Percentiles rank a stretch among this genome's conserved stretches.
Evolutionary conservation across 2,888 invertebrate species (phyloP).

Genomic region (Gymnosoma rotundatum): DNA sequence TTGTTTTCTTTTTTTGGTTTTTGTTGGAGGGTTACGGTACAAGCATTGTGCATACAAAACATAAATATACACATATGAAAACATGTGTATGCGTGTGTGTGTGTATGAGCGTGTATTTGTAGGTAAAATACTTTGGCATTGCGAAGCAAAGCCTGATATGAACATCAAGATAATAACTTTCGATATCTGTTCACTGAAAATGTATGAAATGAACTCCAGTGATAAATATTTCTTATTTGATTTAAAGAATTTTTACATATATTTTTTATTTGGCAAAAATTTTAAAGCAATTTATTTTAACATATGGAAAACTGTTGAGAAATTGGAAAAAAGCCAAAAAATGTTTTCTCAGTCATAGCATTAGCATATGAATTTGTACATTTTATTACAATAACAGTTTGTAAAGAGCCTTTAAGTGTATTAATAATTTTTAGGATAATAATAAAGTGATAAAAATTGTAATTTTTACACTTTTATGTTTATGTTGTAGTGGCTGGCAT

Average conservation of each 20-base stretch:
- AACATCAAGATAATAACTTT: slow-evolving; percentile 58
- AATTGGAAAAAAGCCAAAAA: slow-evolving; percentile 37
- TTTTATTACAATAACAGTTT: slow-evolving; percentile 49
- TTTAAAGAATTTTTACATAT: background rate
- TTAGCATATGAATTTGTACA: background rate
- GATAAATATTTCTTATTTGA: slow-evolving; percentile 5
- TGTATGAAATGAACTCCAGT: slow-evolving; percentile 30
- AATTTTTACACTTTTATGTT: background rate
- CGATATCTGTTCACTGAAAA: slow-evolving; percentile 13
- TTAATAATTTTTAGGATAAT: background rate
- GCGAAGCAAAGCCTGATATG: slow-evolving; percentile 55
- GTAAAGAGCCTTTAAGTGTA: background rate
- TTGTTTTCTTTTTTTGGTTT: background rate
- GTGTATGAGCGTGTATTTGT: too few relatives aligned
- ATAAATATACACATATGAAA: background rate
- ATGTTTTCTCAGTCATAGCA: slow-evolving; percentile 4
- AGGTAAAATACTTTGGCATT: slow-evolving; percentile 25
- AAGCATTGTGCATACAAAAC: slow-evolving; percentile 25
- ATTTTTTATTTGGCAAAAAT: slow-evolving; percentile 21
- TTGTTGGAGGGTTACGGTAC: slow-evolving; percentile 2
- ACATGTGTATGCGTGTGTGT: background rate
- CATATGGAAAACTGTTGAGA: slow-evolving; percentile 47
- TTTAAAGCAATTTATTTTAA: slow-evolving; percentile 21
- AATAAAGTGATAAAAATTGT: slow-evolving; percentile 14
- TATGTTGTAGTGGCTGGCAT: background rate